Evolutionary conservation across 2,797 vertebrate genomes (phyloP), one percentile per base, ranked within the genome.

Genomic region (Ibycter americanus): DNA sequence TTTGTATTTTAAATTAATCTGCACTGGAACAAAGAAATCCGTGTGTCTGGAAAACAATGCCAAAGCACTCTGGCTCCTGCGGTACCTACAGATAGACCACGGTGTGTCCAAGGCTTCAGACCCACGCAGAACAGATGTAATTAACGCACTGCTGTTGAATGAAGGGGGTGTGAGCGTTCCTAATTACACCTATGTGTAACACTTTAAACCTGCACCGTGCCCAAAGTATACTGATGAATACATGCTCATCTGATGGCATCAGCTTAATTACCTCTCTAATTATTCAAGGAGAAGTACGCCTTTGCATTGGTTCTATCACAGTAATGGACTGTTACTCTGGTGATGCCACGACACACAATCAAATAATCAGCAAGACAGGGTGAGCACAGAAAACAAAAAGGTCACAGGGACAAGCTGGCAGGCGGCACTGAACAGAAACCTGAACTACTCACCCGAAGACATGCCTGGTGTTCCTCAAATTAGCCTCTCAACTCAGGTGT

Each of bases 221-320:
- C 72, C 54, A 38, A 74, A 51, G 49, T 15, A 19, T 34, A 55
- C 49, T 29, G 72, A 83, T 14, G 62, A 87, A 63, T 66, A 18
- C 70, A 10, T 1, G 27, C 74, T 74, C 66, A 38, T 67, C 59
- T 62, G 36, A 80, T n/a, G 76, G 67, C 81, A 65, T 52, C 89
- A 38, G 83, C 68, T 73, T 80, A 72, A 90, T 90, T 68, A 52
- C 21, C 78, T 68, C 90, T 61, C 58, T 59, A 77, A 83, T 76
- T 68, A 83, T 58, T 54, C 55, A 68, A 73, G 44, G 20, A 71
- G 67, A 49, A 49, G 34, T 4, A 40, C 0, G 8, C 46, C 84
- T 71, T 49, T 18, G 32, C 27, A 21, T 51, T 8, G 34, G 51
- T 74, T 58, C 20, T 42, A 22, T 16, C 31, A 4, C 56, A 31